phyloP scores from a whole-genome alignment of 2,797 vertebrate genomes.

The Labroides dimidiatus region DNA sequence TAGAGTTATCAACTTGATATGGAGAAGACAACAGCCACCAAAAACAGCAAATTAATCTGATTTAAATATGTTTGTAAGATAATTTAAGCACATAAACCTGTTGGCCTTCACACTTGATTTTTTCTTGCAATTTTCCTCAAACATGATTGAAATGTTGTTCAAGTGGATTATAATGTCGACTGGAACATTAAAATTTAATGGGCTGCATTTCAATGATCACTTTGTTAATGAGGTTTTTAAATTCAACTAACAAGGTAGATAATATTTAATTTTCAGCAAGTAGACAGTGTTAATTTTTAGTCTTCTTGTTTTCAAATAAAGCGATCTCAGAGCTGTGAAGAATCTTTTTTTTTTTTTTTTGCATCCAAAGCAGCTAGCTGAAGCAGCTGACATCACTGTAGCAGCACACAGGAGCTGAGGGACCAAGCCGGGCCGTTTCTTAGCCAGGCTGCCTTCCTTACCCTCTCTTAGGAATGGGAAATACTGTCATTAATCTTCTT shows the following conservation, averaged over 20 bases:
- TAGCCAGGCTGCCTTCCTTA: constrained; percentile 82
- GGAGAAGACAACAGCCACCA: no score
- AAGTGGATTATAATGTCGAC: no score
- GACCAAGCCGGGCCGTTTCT: constrained; percentile 70
- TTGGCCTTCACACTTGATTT: no score
- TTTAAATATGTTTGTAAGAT: no score
- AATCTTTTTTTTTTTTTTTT: constrained; percentile 33
- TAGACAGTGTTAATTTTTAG: not conserved
- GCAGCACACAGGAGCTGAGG: constrained; percentile 75
- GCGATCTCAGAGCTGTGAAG: constrained; percentile 45
- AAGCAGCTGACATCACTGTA: constrained; percentile 79
- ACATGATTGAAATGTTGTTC: no score
- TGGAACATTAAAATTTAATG: no score
- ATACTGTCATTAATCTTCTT: constrained; percentile 86
- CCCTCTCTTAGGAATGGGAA: constrained; percentile 81
- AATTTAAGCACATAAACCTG: no score
- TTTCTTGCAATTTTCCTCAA: no score
- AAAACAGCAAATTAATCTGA: no score
- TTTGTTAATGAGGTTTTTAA: not conserved
- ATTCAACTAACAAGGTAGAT: not conserved
- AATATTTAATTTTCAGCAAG: not conserved
- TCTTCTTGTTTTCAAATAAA: constrained; percentile 19
- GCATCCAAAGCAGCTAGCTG: constrained; percentile 68
- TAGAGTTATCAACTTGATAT: no score
- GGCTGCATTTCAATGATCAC: no score